A percentile compares a stretch with the other conserved stretches of the same genome.
These are phyloP conservation scores for Meiosimyza platycephala DNA, from an alignment of 2,888 invertebrate genomes.

Conservation along the genomic window DNA sequence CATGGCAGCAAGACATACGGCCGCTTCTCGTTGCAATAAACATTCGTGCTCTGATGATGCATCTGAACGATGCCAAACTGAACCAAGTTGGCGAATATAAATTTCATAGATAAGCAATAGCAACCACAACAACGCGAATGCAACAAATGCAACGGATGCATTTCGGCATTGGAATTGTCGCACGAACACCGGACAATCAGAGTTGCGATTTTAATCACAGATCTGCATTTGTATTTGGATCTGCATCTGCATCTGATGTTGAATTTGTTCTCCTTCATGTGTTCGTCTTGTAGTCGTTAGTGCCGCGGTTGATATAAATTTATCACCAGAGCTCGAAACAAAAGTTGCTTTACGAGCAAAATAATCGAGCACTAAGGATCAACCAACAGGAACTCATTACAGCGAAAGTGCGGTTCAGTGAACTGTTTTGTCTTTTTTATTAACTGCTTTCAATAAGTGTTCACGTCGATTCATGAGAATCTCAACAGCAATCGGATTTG, in stretches of 20 bases:
- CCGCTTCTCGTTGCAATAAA: not conserved
- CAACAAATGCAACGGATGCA: not conserved
- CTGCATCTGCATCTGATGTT: too few relatives aligned
- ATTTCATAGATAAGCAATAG: slow-evolving; percentile 29
- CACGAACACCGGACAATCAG: slow-evolving; percentile 22
- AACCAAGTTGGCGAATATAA: slow-evolving; percentile 19
- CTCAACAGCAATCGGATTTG: slow-evolving; percentile 4
- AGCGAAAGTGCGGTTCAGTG: not conserved
- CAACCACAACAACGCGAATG: not conserved
- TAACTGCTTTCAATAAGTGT: too few relatives aligned
- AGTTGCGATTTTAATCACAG: slow-evolving; percentile 26
- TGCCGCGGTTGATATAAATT: slow-evolving; percentile 19
- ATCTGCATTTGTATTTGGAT: not conserved
- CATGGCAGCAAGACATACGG: not conserved
- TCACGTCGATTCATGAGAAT: not conserved
- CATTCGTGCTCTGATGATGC: slow-evolving; percentile 11
- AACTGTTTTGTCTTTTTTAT: too few relatives aligned
- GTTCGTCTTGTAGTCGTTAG: slow-evolving; percentile 25
- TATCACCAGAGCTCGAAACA: slow-evolving; percentile 2
- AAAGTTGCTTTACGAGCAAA: not conserved
- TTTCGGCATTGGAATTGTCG: slow-evolving; percentile 7
- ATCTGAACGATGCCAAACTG: not conserved
- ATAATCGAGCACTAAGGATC: not conserved
- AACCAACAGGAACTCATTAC: slow-evolving; percentile 3
- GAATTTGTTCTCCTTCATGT: slow-evolving; percentile 26